Conservation (phyloP, 2,888 invertebrate genomes). For the Ceraclea dissimilis region DNA sequence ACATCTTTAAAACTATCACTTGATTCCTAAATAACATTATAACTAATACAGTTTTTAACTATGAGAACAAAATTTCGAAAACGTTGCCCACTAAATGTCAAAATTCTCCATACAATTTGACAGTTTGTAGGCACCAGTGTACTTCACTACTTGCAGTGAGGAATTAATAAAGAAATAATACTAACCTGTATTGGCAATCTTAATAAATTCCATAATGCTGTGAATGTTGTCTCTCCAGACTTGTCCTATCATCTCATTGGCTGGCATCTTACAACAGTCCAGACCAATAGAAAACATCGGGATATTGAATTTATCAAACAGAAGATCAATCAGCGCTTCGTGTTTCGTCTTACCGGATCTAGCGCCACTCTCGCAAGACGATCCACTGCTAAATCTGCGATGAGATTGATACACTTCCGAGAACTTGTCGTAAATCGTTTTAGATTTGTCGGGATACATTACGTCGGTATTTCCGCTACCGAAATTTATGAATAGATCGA, state of each 20-base stretch:
- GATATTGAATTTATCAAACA: constrained; percentile 55
- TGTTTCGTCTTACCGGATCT: constrained; percentile 31
- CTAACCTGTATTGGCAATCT: constrained; percentile 57
- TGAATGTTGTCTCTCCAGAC: constrained; percentile 64
- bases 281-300: constrained; percentile 66
- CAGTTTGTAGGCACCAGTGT: no score
- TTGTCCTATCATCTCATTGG: constrained; percentile 53
- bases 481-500: constrained; percentile 65
- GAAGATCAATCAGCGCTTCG: constrained; percentile 48
- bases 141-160: no score
- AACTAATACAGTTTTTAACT: no score
- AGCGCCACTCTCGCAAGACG: constrained; percentile 29
- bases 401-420: constrained; percentile 42
- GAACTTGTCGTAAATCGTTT: constrained; percentile 42
- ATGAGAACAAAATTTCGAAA: no score
- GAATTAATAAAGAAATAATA: not conserved
- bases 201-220: constrained; percentile 56
- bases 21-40: no score
- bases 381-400: constrained; percentile 36
- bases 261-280: constrained; percentile 78
- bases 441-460: constrained; percentile 40
- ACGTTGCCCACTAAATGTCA: no score
- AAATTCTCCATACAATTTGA: no score
- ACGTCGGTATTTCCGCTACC: constrained; percentile 66
- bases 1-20: no score